A percentile compares a stretch with the other conserved stretches of the same genome.
Conservation (phyloP, 2,113 vertebrate species). For the Hippocampus mohnikei region DNA sequence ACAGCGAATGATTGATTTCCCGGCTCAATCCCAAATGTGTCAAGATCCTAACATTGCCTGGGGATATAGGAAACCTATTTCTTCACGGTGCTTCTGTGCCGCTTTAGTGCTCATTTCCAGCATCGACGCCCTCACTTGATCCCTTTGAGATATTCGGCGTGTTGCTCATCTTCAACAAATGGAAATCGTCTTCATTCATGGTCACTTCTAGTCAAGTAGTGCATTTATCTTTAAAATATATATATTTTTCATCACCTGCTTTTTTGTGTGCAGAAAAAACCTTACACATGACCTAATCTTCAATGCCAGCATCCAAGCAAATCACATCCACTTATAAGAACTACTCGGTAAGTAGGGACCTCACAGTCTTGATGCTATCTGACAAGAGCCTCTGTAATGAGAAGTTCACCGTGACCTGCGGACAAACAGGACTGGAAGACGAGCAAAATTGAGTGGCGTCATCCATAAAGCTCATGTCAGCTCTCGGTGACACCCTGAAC, state of each 20-base stretch:
- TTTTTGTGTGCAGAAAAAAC: no score
- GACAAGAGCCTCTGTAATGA: conserved; percentile 9
- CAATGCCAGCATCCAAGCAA: background rate
- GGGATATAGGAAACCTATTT: conserved; percentile 17
- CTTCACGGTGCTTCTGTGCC: conserved; percentile 1
- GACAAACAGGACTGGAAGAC: conserved; percentile 1
- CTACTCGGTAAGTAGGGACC: conserved; percentile 5
- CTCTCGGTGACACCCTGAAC: background rate
- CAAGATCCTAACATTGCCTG: background rate
- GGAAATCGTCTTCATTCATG: background rate
- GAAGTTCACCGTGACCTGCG: conserved; percentile 18
- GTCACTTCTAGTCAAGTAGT: conserved; percentile 21
- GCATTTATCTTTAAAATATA: conserved; percentile 21
- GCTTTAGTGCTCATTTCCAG: conserved; percentile 9
- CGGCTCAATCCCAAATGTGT: background rate
- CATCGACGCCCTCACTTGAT: conserved; percentile 7
- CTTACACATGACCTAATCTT: no score
- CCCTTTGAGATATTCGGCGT: conserved; percentile 1
- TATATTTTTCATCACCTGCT: background rate
- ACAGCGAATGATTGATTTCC: background rate
- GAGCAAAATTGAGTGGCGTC: background rate
- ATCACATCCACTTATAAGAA: conserved; percentile 5
- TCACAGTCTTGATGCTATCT: conserved; percentile 14
- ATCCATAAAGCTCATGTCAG: conserved; percentile 4
- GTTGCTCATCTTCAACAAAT: conserved; percentile 29